Evolutionary conservation across 2,797 vertebrate species (phyloP).

Genomic region (Cuculus canorus): DNA sequence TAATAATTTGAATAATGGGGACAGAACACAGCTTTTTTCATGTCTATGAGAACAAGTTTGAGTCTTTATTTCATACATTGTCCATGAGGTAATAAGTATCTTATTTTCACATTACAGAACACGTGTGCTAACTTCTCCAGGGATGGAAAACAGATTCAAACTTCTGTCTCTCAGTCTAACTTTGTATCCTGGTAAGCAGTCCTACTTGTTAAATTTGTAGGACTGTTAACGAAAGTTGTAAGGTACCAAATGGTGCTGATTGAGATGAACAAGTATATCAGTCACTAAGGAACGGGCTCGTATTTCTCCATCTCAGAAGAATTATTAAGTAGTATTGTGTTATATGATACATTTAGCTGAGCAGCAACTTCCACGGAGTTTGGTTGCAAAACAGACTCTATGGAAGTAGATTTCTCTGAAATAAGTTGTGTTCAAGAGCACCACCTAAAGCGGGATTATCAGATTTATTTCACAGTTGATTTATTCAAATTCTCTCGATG

Average conservation of each 20-base stretch:
- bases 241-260: slow-evolving; percentile 66
- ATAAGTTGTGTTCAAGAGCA: slow-evolving; percentile 46
- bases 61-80: not conserved
- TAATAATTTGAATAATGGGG: not conserved
- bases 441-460: slow-evolving; percentile 34
- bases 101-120: slow-evolving; percentile 41
- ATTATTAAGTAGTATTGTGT: slow-evolving; percentile 59
- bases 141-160: slow-evolving; percentile 24
- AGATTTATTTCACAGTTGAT: slow-evolving; percentile 41
- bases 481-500: not conserved
- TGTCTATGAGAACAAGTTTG: not conserved
- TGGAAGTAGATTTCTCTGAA: not conserved
- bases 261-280: slow-evolving; percentile 60
- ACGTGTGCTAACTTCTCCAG: slow-evolving; percentile 15
- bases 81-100: not conserved
- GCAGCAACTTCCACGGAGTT: slow-evolving; percentile 52
- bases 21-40: not conserved
- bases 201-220: slow-evolving; percentile 64
- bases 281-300: slow-evolving; percentile 60
- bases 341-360: slow-evolving; percentile 55
- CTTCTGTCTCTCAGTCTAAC: slow-evolving; percentile 43
- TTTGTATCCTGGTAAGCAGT: slow-evolving; percentile 33
- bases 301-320: slow-evolving; percentile 62
- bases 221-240: slow-evolving; percentile 67
- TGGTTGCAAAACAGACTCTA: slow-evolving; percentile 41